Evolutionary conservation across 2,113 vertebrate genomes (phyloP), one percentile per base, ranked within the genome.

Genomic region (Tyto alba): DNA sequence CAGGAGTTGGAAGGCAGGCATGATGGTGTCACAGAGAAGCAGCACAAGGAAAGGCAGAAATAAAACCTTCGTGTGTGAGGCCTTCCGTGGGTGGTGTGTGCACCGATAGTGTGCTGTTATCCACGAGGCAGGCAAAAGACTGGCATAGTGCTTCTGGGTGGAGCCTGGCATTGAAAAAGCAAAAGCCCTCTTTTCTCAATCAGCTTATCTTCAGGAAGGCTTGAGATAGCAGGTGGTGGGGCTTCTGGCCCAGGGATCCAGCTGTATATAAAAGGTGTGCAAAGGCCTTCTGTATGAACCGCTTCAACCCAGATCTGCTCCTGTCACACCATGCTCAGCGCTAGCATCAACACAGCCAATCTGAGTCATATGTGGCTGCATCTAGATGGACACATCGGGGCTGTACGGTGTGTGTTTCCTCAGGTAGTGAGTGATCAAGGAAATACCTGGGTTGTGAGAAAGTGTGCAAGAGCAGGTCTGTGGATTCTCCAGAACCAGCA

Each of bases 321-420:
- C 11, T 32, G 1, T 17, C 27, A 16, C 3, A 6, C n/a, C n/a
- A 2, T 3, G 2, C 30, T 84, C 3, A 2, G 40, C 36, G 26
- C 52, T 55, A 7, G n/a, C 29, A 17, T 25, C 3, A 5, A 9
- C 45, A 7, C 1, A n/a, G 72, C 72, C 29, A 15, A 1, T 21
- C 40, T 60, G 40, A 47, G 23, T 8, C 0, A 16, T 57, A 9
- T 10, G 0, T 22, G 29, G 32, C 47, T 78, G 40, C 32, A 17
- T 13, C 10, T 47, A 32, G 45, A 5, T 3, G 2, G 23, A 34
- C 18, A 5, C 7, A 1, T 1, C 14, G 34, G 45, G 47, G 45
- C 53, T 48, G 5, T 21, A 12, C n/a, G 43, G 13, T 25, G 17
- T 30, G 32, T 26, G 38, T 75, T 60, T 78, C 66, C 47, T 41